Evolutionary conservation across 2,113 vertebrate genomes (phyloP), one percentile per base, ranked within the genome.

Genomic region (Ctenodactylus gundi): DNA sequence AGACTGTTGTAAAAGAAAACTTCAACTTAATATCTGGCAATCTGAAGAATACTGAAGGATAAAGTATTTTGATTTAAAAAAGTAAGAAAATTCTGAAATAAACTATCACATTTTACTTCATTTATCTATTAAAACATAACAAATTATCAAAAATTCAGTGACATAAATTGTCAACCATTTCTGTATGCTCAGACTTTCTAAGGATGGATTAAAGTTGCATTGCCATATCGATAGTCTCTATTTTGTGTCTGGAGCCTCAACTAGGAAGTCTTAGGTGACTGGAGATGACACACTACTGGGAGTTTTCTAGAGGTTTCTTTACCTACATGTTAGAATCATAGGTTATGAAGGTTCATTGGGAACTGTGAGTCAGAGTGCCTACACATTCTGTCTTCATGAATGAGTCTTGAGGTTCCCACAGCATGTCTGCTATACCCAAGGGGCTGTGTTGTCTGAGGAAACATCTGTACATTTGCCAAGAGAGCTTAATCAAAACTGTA

Each of bases 1-100:
- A 20, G 12, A 49, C 5, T 27, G 4, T 20, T 73, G 11, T 5
- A 46, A 46, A 78, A 75, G 18, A 44, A 62, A 73, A 73, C 25
- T 64, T 58, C 46, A 65, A 8, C 20, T 60, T 41, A 23, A 7
- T 58, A 34, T 65, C 34, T 58, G 53, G 85, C 36, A n/a, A 1
- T 68, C 34, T 23, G 34, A 88, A 85, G 21, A 34, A 85, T 31
- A 17, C 9, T 76, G 55, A 81, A 70, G 36, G 55, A 73, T 84
- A 58, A 88, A 93, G 34, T 57, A 58, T 93, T 87, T 94, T n/a
- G n/a, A n/a, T n/a, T n/a, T n/a, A n/a, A n/a, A n/a, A n/a, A n/a
- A n/a, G n/a, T n/a, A n/a, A n/a, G 31, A 70, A 85, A 93, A 78
- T 84, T 84, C 41, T 77, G 75, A 95, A 94, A 62, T 53, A 34